Base-by-base conservation (phyloP, 1,140 invertebrate genomes). In the Drosophila truncata region DNA sequence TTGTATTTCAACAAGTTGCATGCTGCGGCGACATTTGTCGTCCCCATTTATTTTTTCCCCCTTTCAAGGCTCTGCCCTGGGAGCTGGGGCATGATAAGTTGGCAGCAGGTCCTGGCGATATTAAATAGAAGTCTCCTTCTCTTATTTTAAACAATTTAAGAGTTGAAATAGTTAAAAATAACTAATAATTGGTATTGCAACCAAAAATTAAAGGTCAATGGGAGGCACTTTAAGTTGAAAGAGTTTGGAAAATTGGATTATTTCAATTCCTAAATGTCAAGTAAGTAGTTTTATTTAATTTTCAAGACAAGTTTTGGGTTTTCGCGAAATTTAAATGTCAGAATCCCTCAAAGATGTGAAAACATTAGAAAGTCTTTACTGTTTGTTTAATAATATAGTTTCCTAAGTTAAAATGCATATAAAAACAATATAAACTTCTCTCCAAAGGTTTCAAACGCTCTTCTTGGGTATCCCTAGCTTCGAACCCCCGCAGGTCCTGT, bases 1-100 rank as follows among this genome's bases (percentile, higher is more conserved):
- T 70, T 50, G 41, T 60, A 42, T 54, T 41, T 37, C 64, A 61
- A 78, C 75, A 77, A 78, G 64, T 78, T 70, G 57, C 75, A 50
- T 37, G 73, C 54, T 49, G 63, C 49, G 41, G 57, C 25, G 67
- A 74, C 71, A 74, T 72, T 72, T 72, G 58, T 41, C 54, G 63
- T 33, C 52, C 39, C 31, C 41, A 46, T 55, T 46, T 61, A 31
- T 54, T 50, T 44, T 20, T 55, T 25, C 33, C 33, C 52, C 52
- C 31, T 54, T 18, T 37, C 52, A 55, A 55, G 52, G 52, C 20
- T 37, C 52, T 42, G 29, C 31, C 44, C n/a, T n/a, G n/a, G 18
- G 31, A 37, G 52, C 52, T 54, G 1, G 52, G 33, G 52, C 52
- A 35, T 55, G 52, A 55, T 55, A 55, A 55, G 52, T 54, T 27